Conservation (phyloP, 2,888 invertebrate species). For the Drosophila macrothrix region DNA sequence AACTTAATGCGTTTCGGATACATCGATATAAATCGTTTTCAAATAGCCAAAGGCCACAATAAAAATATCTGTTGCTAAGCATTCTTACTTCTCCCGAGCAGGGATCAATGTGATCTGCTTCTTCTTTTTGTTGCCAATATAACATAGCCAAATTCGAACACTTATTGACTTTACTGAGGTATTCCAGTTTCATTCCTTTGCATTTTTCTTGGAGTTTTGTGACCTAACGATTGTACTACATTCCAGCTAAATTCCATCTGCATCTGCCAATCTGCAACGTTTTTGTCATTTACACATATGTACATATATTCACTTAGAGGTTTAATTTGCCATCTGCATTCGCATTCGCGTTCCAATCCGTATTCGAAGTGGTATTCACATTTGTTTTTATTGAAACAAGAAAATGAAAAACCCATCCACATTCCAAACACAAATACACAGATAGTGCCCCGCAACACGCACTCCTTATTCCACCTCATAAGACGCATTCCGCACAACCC, state of each 20-base stretch:
- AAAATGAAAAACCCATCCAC: slow-evolving; percentile 19
- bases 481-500: slow-evolving; percentile 26
- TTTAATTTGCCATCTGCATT: slow-evolving; percentile 1
- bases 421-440: slow-evolving; percentile 7
- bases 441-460: not conserved
- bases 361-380: slow-evolving; percentile 1
- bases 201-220: not conserved
- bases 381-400: not conserved
- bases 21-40: not conserved
- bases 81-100: not conserved
- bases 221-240: not conserved
- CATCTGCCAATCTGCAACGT: not conserved
- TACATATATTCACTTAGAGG: not conserved
- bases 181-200: not conserved
- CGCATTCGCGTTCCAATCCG: slow-evolving; percentile 2
- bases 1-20: not conserved
- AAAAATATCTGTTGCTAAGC: not conserved
- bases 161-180: not conserved
- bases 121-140: not conserved
- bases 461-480: not conserved
- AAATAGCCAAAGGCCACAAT: not conserved
- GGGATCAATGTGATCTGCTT: not conserved
- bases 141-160: not conserved
- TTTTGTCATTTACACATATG: not conserved
- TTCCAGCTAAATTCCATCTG: not conserved